phyloP scores from a whole-genome alignment of 2,797 vertebrate genomes.

The Characodon lateralis region DNA sequence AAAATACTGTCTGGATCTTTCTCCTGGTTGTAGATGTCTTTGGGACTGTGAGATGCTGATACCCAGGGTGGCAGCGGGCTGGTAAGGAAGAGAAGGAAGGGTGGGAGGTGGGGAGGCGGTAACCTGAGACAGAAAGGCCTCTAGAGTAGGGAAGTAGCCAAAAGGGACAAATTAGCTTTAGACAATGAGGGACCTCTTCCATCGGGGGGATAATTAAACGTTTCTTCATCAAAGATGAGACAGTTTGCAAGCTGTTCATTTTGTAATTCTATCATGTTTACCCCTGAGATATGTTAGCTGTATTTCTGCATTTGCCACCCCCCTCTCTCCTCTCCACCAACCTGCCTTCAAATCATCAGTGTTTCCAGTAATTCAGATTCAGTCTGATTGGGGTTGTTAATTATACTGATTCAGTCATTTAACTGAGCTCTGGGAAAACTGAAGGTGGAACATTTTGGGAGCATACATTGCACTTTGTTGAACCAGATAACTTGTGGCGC shows the following conservation, averaged over 20 bases:
- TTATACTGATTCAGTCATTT: constrained; percentile 81
- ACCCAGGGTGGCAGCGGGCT: constrained; percentile 73
- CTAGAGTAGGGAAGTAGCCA: constrained; percentile 85
- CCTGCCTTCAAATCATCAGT: constrained; percentile 66
- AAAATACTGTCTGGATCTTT: constrained; percentile 79
- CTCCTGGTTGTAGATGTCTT: constrained; percentile 70
- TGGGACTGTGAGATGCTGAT: constrained; percentile 70
- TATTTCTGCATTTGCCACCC: constrained; percentile 72
- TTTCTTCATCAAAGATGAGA: constrained; percentile 91
- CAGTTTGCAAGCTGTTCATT: constrained; percentile 94
- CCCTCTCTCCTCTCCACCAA: constrained; percentile 30
- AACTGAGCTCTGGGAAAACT: constrained; percentile 75
- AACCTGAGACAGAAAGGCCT: constrained; percentile 83
- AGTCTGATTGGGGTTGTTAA: constrained; percentile 87
- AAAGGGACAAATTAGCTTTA: constrained; percentile 91
- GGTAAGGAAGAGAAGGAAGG: constrained; percentile 67
- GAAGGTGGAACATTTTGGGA: constrained; percentile 46
- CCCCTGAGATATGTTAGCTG: constrained; percentile 83
- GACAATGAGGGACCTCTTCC: constrained; percentile 90
- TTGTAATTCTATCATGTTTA: constrained; percentile 91
- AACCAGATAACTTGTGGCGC: neutral
- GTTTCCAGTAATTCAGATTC: constrained; percentile 79
- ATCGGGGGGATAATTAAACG: constrained; percentile 90
- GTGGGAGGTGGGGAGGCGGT: constrained; percentile 51
- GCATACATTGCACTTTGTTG: neutral